Conservation (phyloP, 1,140 invertebrate species). For the Neoseiulus cucumeris region DNA sequence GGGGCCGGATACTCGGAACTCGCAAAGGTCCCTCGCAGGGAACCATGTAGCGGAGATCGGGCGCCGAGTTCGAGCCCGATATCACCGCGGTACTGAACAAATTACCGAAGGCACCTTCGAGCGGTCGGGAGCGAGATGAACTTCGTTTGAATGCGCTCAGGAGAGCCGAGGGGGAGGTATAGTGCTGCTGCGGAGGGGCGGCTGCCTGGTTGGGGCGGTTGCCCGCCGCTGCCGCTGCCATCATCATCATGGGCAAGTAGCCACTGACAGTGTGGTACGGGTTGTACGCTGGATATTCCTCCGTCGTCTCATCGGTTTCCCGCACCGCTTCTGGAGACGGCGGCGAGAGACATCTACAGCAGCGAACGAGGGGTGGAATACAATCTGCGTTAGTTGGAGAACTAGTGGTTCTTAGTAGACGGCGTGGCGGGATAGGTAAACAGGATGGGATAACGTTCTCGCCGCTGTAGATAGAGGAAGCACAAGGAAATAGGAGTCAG, state of each 20-base stretch:
- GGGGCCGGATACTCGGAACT: constrained; percentile 71
- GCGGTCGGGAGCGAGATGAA: not conserved
- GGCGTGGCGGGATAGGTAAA: too few relatives aligned
- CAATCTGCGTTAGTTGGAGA: too few relatives aligned
- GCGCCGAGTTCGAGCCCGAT: constrained; percentile 69
- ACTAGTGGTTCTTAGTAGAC: too few relatives aligned
- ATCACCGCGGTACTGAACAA: constrained; percentile 85
- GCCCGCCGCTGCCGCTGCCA: not conserved
- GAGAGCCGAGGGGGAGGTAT: not conserved
- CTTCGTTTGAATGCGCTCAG: not conserved
- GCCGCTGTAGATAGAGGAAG: too few relatives aligned
- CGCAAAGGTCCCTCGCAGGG: constrained; percentile 51
- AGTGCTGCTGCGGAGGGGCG: not conserved
- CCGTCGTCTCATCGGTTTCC: not conserved
- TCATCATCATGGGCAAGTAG: not conserved
- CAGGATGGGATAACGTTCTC: too few relatives aligned
- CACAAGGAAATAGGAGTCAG: too few relatives aligned
- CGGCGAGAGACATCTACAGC: constrained; percentile 1
- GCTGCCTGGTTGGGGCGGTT: too few relatives aligned
- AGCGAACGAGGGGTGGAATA: not conserved
- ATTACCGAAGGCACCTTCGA: constrained; percentile 39
- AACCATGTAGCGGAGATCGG: constrained; percentile 66
- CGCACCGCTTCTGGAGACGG: not conserved
- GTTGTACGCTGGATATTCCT: not conserved
- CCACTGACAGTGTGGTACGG: not conserved